Base-by-base conservation (phyloP, 2,888 invertebrate genomes). In the Agrotis ipsilon region DNA sequence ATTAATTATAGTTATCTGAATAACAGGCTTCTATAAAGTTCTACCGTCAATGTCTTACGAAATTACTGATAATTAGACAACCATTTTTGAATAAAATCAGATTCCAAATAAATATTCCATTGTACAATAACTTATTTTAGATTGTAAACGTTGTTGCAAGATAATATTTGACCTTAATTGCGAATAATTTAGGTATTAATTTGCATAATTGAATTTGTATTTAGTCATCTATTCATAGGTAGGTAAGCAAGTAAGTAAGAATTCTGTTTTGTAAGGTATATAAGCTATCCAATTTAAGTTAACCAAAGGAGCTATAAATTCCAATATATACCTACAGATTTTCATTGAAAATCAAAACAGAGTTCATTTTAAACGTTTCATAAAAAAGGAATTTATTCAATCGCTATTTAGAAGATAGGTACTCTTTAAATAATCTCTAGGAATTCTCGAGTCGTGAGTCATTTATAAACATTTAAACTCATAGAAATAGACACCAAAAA, bases 111-210 rank as follows among this genome's bases (percentile, higher is more conserved):
- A 62, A 59, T 64, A 65, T 60, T 52, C 21, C 24, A 49, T 52
- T 80, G 57, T 74, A 45, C 13, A 46, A 49, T 60, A 55, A 60
- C 55, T 78, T 72, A 55, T 72, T 24, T 60, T 49, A n/a, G 9
- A 27, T 49, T 55, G 13, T 52, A 54, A 16, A 51, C 43, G 32
- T 57, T 51, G 51, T 51, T 43, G 39, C 55, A 57, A 61, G 59
- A 32, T 27, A 57, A 39, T 16, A 39, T 39, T 45, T 21, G 49
- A 51, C 46, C 39, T 57, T 75, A 51, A 80, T 61, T 61, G 21
- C 39, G 18, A 24, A 46, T 67, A 62, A 80, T 61, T 67, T 52
- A 58, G 43, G n/a, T 66, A 61, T 48, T 24, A n/a, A 57, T 74
- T 79, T 57, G 27, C 60, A 58, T 75, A 73, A 61, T 32, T 74